phyloP scores from a whole-genome alignment of 2,797 vertebrate genomes.

The Rhinatrema bivittatum region DNA sequence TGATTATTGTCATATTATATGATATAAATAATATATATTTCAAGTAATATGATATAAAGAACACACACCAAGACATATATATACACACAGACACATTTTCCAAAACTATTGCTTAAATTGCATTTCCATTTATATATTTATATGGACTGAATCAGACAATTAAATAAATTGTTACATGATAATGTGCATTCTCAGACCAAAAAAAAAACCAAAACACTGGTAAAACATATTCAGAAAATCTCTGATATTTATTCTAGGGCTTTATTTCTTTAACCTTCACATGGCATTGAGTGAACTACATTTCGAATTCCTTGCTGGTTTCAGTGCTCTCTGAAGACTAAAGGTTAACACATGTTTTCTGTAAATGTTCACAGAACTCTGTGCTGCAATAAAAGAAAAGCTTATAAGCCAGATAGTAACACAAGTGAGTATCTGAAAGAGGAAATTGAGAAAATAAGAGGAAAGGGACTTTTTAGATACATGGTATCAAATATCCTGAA shows the following conservation, averaged over 20 bases:
- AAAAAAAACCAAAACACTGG: not conserved
- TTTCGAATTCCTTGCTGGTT: slow-evolving; percentile 15
- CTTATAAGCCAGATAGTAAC: slow-evolving; percentile 20
- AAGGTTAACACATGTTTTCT: slow-evolving; percentile 32
- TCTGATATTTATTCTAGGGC: slow-evolving; percentile 1
- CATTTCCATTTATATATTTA: no score
- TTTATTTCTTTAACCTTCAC: slow-evolving; percentile 1
- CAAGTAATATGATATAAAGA: no score
- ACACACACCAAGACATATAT: no score
- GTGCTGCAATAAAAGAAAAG: slow-evolving; percentile 32
- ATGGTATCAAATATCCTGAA: slow-evolving; percentile 19
- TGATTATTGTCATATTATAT: no score
- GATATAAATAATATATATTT: no score
- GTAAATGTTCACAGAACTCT: slow-evolving; percentile 23
- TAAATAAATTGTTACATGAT: not conserved
- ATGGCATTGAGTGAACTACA: not conserved
- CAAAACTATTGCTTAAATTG: no score
- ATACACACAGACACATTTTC: no score
- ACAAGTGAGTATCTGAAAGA: slow-evolving; percentile 22
- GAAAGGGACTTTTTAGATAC: slow-evolving; percentile 17
- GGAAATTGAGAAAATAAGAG: slow-evolving; percentile 27
- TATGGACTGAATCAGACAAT: not conserved
- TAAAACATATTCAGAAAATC: slow-evolving; percentile 1
- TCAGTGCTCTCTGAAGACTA: slow-evolving; percentile 23
- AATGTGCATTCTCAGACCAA: slow-evolving; percentile 2